These are phyloP conservation scores for Carterocephalus palaemon DNA, from an alignment of 2,888 invertebrate genomes.

Conservation along the genomic window DNA sequence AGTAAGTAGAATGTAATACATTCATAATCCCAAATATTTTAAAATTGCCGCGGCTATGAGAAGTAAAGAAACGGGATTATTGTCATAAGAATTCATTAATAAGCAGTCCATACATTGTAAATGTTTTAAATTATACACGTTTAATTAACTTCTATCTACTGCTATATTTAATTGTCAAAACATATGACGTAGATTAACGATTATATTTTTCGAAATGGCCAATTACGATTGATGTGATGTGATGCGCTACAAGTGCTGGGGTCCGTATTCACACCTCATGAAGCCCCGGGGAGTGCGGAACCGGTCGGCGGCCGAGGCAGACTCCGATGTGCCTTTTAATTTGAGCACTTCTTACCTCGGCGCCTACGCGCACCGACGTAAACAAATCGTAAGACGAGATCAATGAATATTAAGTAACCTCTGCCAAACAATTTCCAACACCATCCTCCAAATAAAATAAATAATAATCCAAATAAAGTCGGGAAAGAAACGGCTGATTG, in stretches of 20 bases:
- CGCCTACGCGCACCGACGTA: conserved; percentile 60
- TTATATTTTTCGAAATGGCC: conserved; percentile 15
- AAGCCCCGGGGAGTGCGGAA: conserved; percentile 56
- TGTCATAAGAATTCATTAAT: too few species aligned
- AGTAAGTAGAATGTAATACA: conserved; percentile 5
- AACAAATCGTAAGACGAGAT: conserved; percentile 69
- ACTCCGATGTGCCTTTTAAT: conserved; percentile 48
- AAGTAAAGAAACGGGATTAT: too few species aligned
- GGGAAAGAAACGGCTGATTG: conserved; percentile 66
- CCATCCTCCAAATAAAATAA: conserved; percentile 61
- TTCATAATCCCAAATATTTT: too few species aligned
- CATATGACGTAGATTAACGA: too few species aligned
- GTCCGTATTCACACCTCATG: conserved; percentile 64
- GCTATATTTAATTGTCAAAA: too few species aligned
- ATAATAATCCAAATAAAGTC: conserved; percentile 66
- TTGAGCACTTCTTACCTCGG: conserved; percentile 52
- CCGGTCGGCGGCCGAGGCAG: conserved; percentile 41
- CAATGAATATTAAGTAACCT: conserved; percentile 74
- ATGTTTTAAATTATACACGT: too few species aligned
- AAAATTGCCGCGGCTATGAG: too few species aligned
- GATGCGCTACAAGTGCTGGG: conserved; percentile 50
- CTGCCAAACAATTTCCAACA: conserved; percentile 65
- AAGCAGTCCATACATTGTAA: too few species aligned
- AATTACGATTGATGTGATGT: conserved; percentile 49
- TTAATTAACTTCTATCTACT: too few species aligned